These are phyloP conservation scores for Sula dactylatra DNA, from an alignment of 2,113 vertebrate species.

Conservation along the genomic window DNA sequence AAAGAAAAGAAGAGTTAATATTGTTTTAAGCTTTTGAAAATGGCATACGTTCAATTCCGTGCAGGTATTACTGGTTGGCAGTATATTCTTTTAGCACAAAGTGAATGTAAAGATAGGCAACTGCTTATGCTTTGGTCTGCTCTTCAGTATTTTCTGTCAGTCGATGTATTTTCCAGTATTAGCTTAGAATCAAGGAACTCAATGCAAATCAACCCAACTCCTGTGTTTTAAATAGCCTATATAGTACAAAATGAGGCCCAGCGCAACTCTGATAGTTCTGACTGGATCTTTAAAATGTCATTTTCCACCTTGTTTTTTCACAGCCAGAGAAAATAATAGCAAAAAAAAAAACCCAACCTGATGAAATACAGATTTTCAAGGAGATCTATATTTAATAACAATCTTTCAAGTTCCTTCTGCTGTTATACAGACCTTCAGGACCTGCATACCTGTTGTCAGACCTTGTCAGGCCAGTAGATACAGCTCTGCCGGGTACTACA, in stretches of 20 bases:
- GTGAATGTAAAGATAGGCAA: neutral
- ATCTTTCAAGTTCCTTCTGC: neutral
- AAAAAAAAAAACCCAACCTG: neutral
- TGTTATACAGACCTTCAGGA: neutral
- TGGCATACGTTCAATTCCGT: neutral
- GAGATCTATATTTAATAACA: neutral
- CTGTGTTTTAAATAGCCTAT: neutral
- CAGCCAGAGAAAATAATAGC: neutral
- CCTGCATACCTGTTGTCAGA: neutral
- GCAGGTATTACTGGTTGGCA: neutral
- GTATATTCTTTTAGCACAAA: neutral
- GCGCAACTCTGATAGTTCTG: neutral
- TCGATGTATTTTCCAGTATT: neutral
- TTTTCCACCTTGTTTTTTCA: neutral
- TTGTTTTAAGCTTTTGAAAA: neutral
- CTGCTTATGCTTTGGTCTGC: neutral
- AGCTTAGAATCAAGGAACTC: neutral
- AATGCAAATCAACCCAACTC: neutral
- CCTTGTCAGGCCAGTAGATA: neutral
- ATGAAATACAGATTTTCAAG: neutral
- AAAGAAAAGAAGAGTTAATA: neutral
- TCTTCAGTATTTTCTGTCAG: neutral
- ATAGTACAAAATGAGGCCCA: neutral
- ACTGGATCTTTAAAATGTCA: neutral
- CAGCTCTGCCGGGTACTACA: neutral